These are phyloP conservation scores for Ophion ventricosus DNA, from an alignment of 2,888 invertebrate species.

Conservation along the genomic window DNA sequence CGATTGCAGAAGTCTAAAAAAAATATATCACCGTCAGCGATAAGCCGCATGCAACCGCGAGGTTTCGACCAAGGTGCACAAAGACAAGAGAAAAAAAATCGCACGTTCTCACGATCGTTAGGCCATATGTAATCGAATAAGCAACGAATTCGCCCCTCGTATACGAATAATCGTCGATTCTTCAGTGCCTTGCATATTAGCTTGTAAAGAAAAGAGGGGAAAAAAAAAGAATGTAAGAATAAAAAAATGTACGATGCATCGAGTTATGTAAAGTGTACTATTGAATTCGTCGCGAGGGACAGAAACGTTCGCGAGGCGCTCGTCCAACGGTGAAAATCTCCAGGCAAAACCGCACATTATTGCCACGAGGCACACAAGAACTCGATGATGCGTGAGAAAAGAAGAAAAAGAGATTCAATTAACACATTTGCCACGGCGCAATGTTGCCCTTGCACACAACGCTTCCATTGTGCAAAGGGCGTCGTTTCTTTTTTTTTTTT, in stretches of 20 bases:
- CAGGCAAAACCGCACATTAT: slow-evolving; percentile 13
- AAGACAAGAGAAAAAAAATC: background rate
- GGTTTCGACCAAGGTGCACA: background rate
- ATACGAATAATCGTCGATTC: background rate
- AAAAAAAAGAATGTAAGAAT: too few species aligned
- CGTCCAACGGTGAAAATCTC: slow-evolving; percentile 19
- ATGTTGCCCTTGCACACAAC: background rate
- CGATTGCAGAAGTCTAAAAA: slow-evolving; percentile 12
- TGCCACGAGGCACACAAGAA: slow-evolving; percentile 1
- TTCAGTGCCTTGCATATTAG: background rate
- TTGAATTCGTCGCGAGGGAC: background rate
- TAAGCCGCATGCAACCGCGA: slow-evolving; percentile 15
- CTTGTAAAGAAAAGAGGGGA: too few species aligned
- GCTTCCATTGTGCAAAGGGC: slow-evolving; percentile 12
- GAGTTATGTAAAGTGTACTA: background rate
- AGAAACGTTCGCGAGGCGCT: background rate
- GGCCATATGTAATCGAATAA: background rate
- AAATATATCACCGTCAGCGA: slow-evolving; percentile 21
- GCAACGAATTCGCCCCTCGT: background rate
- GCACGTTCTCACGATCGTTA: background rate
- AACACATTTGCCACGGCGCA: slow-evolving; percentile 15
- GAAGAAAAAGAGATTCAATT: slow-evolving; percentile 10
- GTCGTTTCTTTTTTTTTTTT: slow-evolving; percentile 29
- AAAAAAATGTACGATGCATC: background rate
- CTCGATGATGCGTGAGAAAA: slow-evolving; percentile 13